These are phyloP conservation scores for Muntiacus muntjak DNA, from an alignment of 2,113 vertebrate genomes.

Conservation along the genomic window DNA sequence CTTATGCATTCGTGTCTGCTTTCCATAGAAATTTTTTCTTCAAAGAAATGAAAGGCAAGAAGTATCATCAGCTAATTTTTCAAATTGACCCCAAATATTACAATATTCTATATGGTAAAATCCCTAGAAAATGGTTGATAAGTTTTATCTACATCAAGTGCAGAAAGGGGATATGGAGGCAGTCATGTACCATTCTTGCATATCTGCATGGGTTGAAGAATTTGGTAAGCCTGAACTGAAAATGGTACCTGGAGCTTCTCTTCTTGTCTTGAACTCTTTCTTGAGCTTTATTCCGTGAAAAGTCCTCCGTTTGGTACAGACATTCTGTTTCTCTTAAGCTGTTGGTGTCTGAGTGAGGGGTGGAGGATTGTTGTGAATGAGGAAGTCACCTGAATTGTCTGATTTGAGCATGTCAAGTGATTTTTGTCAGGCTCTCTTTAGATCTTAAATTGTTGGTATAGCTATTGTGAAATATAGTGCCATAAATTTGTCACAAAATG, in stretches of 20 bases:
- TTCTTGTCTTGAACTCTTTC: neutral
- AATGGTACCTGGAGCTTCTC: neutral
- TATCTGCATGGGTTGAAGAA: neutral
- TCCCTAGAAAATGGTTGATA: neutral
- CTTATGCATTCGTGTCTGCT: neutral
- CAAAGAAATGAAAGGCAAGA: slow-evolving; percentile 27
- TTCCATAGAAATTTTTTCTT: neutral
- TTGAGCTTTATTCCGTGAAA: slow-evolving; percentile 18
- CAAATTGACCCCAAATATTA: neutral
- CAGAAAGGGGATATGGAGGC: neutral
- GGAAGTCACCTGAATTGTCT: slow-evolving; percentile 29
- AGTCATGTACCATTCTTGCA: neutral
- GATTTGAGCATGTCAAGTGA: slow-evolving; percentile 56
- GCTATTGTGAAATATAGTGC: slow-evolving; percentile 76
- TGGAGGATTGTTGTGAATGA: neutral
- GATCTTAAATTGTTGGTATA: slow-evolving; percentile 58
- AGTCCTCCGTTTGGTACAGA: neutral
- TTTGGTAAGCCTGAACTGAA: neutral
- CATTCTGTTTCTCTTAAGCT: neutral
- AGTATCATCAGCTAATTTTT: slow-evolving; percentile 35
- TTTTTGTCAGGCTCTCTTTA: slow-evolving; percentile 67
- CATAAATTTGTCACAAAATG: slow-evolving; percentile 71
- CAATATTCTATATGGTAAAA: neutral
- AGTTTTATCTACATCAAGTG: neutral
- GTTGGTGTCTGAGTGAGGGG: neutral